Evolutionary conservation across 2,113 vertebrate species (phyloP).

Genomic region (Tiliqua scincoides): DNA sequence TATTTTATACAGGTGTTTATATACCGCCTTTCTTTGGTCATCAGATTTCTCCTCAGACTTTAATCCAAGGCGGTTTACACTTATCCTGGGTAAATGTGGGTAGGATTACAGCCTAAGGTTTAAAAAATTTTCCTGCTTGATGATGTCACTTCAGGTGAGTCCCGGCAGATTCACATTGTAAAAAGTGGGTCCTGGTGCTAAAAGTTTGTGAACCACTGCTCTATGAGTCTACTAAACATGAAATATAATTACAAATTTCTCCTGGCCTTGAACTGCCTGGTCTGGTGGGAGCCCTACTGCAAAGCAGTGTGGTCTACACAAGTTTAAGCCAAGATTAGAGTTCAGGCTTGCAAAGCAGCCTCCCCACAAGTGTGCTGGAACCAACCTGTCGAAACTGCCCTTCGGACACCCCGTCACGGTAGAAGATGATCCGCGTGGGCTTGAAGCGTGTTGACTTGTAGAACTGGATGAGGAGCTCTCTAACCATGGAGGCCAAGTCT

Average conservation of each 20-base stretch:
- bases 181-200: too few relatives aligned
- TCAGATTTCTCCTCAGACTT: too few relatives aligned
- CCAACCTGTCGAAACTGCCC: conserved; percentile 97
- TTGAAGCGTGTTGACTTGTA: conserved; percentile 99
- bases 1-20: too few relatives aligned
- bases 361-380: neutral
- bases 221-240: neutral
- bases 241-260: neutral
- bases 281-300: neutral
- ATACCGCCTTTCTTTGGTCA: too few relatives aligned
- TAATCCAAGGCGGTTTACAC: too few relatives aligned
- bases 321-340: neutral
- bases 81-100: too few relatives aligned
- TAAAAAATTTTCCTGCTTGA: too few relatives aligned
- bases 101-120: too few relatives aligned
- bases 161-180: too few relatives aligned
- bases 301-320: neutral
- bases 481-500: conserved; percentile 97
- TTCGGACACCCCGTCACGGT: conserved; percentile 92
- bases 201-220: too few relatives aligned
- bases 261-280: neutral
- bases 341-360: neutral
- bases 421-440: conserved; percentile 98
- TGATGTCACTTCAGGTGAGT: too few relatives aligned
- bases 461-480: conserved; percentile 98